Conservation (phyloP, 2,113 vertebrate genomes). For the Macrotis lagotis region DNA sequence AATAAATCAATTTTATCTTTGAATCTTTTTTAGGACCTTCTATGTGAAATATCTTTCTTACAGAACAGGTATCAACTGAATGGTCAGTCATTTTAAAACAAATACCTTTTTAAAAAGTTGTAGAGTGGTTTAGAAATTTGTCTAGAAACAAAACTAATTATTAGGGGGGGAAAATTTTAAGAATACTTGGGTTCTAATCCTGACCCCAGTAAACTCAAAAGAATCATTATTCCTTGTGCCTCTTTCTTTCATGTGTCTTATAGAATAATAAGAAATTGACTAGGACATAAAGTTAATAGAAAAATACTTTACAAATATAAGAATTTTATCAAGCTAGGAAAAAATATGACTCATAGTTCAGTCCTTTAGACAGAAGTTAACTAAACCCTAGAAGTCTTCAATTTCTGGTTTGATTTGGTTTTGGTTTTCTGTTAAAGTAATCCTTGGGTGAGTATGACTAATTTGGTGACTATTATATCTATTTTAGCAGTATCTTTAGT, state of each 20-base stretch:
- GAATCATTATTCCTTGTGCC: background rate
- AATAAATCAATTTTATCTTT: conserved; percentile 20
- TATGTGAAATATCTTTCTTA: conserved; percentile 43
- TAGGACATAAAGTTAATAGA: background rate
- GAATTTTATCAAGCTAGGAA: background rate
- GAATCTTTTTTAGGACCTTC: conserved; percentile 48
- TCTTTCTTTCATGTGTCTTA: background rate
- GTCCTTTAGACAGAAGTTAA: background rate
- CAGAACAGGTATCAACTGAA: background rate
- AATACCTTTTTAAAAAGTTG: background rate
- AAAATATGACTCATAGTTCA: background rate
- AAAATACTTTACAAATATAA: background rate
- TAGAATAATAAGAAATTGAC: background rate
- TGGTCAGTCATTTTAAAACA: conserved; percentile 29
- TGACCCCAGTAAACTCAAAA: background rate
- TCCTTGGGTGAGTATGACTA: background rate
- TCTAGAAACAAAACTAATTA: background rate
- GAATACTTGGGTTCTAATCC: background rate
- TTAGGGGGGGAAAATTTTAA: background rate
- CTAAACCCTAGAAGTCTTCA: background rate
- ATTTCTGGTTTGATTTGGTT: background rate
- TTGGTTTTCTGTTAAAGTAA: background rate
- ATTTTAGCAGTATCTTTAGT: background rate
- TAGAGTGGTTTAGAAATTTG: conserved; percentile 46
- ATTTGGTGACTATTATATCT: background rate